These are phyloP conservation scores for Hiodon alosoides DNA, from an alignment of 2,113 vertebrate genomes.

Conservation along the genomic window DNA sequence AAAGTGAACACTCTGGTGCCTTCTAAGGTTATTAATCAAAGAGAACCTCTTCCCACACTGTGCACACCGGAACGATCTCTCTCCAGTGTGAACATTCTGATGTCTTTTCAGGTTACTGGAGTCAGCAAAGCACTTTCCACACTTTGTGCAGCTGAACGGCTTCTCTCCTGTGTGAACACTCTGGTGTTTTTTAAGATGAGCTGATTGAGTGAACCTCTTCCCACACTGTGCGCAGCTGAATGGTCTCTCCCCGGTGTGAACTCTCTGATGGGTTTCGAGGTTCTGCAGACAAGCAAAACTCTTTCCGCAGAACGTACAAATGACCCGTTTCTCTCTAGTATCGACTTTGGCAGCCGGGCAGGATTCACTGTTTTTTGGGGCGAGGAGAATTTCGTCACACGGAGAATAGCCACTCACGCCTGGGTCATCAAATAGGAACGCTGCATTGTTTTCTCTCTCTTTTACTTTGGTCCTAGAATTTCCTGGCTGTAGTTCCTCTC, in stretches of 20 bases:
- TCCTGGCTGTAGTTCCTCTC: neutral
- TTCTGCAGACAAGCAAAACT: constrained; percentile 55
- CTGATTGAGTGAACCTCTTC: constrained; percentile 58
- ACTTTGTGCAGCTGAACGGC: constrained; percentile 56
- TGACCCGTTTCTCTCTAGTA: constrained; percentile 24
- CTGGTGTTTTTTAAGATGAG: constrained; percentile 60
- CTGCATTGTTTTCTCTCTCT: neutral
- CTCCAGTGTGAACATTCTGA: constrained; percentile 54
- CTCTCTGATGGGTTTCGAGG: constrained; percentile 56
- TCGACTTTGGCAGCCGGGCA: neutral
- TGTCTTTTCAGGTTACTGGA: constrained; percentile 55
- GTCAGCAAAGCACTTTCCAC: constrained; percentile 59
- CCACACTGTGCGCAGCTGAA: constrained; percentile 54
- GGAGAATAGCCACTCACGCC: neutral
- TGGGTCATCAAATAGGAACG: neutral
- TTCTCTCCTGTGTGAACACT: constrained; percentile 58
- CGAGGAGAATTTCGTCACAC: constrained; percentile 24
- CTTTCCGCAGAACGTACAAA: constrained; percentile 52
- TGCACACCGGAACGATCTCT: constrained; percentile 50
- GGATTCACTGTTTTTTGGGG: neutral
- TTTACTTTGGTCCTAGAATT: neutral
- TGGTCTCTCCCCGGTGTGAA: constrained; percentile 59
- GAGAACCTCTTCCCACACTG: constrained; percentile 55
- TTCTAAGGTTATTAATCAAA: constrained; percentile 45
- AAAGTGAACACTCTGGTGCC: constrained; percentile 41